Conservation (phyloP, 2,113 vertebrate species). For the Piaya cayana region DNA sequence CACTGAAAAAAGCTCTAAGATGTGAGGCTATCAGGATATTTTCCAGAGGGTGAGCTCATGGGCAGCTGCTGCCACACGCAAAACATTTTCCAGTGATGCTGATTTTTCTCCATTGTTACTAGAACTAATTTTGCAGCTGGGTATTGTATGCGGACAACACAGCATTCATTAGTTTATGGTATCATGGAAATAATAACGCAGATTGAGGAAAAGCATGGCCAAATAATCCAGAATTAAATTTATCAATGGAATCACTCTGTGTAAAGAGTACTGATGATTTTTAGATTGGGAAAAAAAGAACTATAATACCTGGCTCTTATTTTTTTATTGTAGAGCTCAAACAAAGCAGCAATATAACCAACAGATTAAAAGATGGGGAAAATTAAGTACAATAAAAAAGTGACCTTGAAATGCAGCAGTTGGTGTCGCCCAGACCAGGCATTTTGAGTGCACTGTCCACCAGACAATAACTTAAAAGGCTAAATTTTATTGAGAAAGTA, state of each 20-base stretch:
- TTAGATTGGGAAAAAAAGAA: not conserved
- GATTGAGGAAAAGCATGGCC: not conserved
- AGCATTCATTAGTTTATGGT: not conserved
- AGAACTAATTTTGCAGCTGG: conserved; percentile 44
- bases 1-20: conserved; percentile 61
- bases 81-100: conserved; percentile 74
- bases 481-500: not conserved
- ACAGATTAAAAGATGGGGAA: not conserved
- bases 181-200: conserved; percentile 14
- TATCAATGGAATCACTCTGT: not conserved
- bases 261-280: not conserved
- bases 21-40: conserved; percentile 69
- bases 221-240: not conserved
- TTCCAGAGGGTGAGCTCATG: conserved; percentile 82
- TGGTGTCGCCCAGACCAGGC: not conserved
- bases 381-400: not conserved
- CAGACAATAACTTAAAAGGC: not conserved
- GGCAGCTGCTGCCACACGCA: conserved; percentile 63
- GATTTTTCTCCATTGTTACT: conserved; percentile 40
- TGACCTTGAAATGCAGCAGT: not conserved
- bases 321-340: not conserved
- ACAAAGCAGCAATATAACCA: not conserved
- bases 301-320: not conserved
- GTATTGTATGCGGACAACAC: not conserved
- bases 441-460: not conserved